Conservation (phyloP, 2,888 invertebrate species). For the Hartigia nigra region DNA sequence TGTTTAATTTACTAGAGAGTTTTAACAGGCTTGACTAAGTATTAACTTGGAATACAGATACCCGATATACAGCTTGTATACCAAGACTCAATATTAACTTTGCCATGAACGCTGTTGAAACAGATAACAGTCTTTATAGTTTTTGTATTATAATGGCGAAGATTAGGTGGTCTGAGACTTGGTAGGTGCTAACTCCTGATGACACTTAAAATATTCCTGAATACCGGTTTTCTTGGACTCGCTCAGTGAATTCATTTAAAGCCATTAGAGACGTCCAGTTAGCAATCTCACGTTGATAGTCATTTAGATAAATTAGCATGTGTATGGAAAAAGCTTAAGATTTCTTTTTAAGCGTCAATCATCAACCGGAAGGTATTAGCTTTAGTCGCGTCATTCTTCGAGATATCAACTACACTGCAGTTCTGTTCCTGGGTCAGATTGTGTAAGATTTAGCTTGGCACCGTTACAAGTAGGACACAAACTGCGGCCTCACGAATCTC, state of each 20-base stretch:
- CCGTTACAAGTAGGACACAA: conserved; percentile 15
- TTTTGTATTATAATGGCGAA: conserved; percentile 9
- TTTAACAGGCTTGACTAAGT: neutral
- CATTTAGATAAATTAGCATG: neutral
- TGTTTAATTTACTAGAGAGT: neutral
- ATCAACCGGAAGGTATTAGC: neutral
- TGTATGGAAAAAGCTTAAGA: neutral
- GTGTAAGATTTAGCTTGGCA: conserved; percentile 18
- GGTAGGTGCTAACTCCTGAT: neutral
- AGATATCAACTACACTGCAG: neutral
- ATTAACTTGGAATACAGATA: neutral
- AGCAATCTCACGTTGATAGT: neutral
- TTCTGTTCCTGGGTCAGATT: conserved; percentile 3
- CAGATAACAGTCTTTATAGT: conserved; percentile 11
- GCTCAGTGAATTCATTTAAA: neutral
- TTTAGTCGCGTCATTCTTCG: neutral
- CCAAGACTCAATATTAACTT: conserved; percentile 9
- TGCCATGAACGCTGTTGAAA: conserved; percentile 5
- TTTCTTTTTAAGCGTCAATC: neutral
- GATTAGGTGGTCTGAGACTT: neutral
- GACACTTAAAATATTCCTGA: neutral
- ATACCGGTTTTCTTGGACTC: neutral
- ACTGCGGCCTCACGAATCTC: conserved; percentile 10
- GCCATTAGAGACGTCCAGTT: neutral
- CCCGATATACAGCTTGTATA: neutral